Base-by-base conservation (phyloP, 2,888 invertebrate species). In the Leucophora obtusa region DNA sequence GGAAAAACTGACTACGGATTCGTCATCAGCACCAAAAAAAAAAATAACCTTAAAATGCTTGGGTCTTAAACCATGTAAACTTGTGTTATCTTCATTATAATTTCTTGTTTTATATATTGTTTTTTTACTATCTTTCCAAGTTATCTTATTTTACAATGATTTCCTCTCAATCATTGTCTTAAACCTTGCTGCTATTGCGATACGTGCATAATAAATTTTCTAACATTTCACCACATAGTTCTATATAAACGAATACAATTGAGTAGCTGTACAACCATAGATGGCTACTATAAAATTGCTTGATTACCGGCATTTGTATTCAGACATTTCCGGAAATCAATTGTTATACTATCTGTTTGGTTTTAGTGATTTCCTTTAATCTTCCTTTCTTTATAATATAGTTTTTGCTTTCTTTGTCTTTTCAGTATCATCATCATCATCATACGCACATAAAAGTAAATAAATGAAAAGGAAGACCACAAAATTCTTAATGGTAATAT, bases 281-380 rank as follows among this genome's bases (percentile, higher is more conserved):
- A 24, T 11, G 66, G 17, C 65, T 47, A 59, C 51, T 33, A 65
- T 28, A 59, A 77, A 47, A 73, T 58, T 81, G 76, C 58, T 81
- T 81, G 73, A 81, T 77, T 81, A 58, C 77, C 73, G 60, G 76
- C 81, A 81, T 77, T 77, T 81, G 60, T 69, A 77, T 70, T 54
- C 70, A 73, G 68, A 73, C 60, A 65, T 70, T 70, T 77, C 59
- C 38, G 77, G 81, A 77, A 81, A 81, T 63, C 81, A 77, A 81
- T 77, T 81, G 77, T 66, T 73, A 77, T 43, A 56, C 28, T 66
- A 73, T 73, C 60, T 77, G 62, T n/a, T 60, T 33, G 69, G 60
- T 77, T 65, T 81, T 28, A 54, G 33, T 80, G 76, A 69, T 72
- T 65, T 80, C 72, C 80, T 69, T 33, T 18, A 17, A 21, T 15